These are phyloP conservation scores for Spicauda simplicius DNA, from an alignment of 2,888 invertebrate species.

Conservation along the genomic window DNA sequence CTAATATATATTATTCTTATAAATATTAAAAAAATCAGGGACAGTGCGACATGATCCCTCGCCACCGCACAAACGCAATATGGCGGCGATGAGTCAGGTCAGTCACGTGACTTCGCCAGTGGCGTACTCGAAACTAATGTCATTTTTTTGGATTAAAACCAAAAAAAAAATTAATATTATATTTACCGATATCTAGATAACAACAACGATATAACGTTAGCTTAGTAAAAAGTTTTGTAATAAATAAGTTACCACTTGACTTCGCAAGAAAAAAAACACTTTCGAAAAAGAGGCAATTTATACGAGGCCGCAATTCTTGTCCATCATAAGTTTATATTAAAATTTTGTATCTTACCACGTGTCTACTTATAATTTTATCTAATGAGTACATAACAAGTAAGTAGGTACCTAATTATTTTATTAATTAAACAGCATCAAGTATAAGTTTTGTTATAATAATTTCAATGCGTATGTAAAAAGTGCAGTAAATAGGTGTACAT, in stretches of 20 bases:
- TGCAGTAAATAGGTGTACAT: no score
- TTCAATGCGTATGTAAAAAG: no score
- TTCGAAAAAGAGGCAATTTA: neutral
- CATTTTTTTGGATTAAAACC: neutral
- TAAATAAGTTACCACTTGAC: neutral
- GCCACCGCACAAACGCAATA: conserved; percentile 68
- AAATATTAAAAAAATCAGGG: conserved; percentile 58
- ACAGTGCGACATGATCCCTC: conserved; percentile 57
- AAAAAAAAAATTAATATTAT: neutral
- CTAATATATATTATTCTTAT: conserved; percentile 48
- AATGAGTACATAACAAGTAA: no score
- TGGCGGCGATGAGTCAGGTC: conserved; percentile 59
- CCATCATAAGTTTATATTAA: neutral
- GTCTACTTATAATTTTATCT: no score
- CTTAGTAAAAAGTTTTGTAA: neutral
- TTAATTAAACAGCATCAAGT: no score
- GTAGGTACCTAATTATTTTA: no score
- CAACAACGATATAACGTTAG: neutral
- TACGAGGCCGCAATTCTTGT: neutral
- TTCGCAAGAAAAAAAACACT: neutral
- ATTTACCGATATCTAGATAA: neutral
- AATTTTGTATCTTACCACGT: no score
- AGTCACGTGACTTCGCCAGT: conserved; percentile 61
- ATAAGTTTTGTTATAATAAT: no score
- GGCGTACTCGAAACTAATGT: conserved; percentile 7